Percentiles rank a stretch among this genome's conserved stretches.
phyloP scores from a whole-genome alignment of 1,140 invertebrate species.

The Zaprionus kolodkinae region DNA sequence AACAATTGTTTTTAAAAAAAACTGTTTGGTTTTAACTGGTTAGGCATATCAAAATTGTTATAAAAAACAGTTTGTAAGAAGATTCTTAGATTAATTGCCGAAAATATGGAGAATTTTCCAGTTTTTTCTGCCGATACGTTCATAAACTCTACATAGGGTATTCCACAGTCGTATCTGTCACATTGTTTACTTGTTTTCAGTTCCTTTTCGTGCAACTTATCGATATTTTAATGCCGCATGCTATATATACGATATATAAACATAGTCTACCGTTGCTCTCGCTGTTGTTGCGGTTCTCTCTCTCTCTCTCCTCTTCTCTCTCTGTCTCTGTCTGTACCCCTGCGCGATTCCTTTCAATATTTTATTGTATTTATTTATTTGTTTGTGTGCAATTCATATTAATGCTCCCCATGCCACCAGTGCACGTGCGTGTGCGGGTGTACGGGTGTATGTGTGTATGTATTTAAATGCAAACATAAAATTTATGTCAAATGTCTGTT shows the following conservation, averaged over 20 bases:
- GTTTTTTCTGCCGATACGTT: too few relatives aligned
- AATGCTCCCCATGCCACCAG: slow-evolving; percentile 27
- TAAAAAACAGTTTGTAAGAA: neutral
- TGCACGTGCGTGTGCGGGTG: slow-evolving; percentile 1
- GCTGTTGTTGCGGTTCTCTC: slow-evolving; percentile 8
- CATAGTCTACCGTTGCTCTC: slow-evolving; percentile 12
- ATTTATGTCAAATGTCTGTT: slow-evolving; percentile 83
- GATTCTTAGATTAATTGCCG: neutral
- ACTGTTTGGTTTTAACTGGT: too few relatives aligned
- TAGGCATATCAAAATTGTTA: neutral
- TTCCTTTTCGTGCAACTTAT: slow-evolving; percentile 23
- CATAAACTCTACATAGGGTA: neutral
- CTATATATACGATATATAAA: slow-evolving; percentile 13
- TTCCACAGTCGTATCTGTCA: neutral
- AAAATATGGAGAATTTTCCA: neutral
- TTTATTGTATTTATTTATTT: slow-evolving; percentile 56
- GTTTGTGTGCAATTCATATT: slow-evolving; percentile 41
- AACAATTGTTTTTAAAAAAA: too few relatives aligned
- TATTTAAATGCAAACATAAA: slow-evolving; percentile 84
- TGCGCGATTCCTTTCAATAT: slow-evolving; percentile 49
- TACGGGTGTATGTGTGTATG: slow-evolving; percentile 37
- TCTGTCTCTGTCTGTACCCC: slow-evolving; percentile 7
- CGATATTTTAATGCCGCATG: slow-evolving; percentile 15
- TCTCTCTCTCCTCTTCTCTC: neutral
- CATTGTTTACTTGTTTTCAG: neutral